phyloP scores from a whole-genome alignment of 1,140 invertebrate species.

The Cotesia glomerata region DNA sequence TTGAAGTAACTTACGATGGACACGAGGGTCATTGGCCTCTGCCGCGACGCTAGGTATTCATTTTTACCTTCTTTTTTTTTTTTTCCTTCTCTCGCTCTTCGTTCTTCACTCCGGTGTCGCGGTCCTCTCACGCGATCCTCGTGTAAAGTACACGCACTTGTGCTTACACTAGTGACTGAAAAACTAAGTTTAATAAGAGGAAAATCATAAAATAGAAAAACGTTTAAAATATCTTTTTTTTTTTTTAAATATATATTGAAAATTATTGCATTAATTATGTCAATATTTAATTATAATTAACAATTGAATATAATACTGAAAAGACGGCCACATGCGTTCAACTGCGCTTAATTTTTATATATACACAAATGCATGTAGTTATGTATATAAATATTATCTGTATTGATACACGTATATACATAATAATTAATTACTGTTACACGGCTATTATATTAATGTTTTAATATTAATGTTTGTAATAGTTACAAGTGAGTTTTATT shows the following conservation, averaged over 20 bases:
- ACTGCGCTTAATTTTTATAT: not conserved
- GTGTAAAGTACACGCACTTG: not conserved
- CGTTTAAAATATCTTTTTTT: no score
- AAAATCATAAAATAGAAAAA: not conserved
- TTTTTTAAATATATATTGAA: not conserved
- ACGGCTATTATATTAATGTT: not conserved
- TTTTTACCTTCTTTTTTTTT: slow-evolving; percentile 1
- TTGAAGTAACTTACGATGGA: not conserved
- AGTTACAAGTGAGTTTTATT: not conserved
- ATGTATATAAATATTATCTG: slow-evolving; percentile 4
- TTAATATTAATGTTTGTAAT: not conserved
- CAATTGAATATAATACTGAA: no score
- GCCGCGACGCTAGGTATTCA: not conserved
- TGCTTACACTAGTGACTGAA: not conserved
- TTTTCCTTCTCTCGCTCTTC: not conserved
- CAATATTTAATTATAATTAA: not conserved
- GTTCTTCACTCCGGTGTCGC: not conserved
- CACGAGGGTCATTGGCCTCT: slow-evolving; percentile 15
- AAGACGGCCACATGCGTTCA: not conserved
- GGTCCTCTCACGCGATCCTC: slow-evolving; percentile 5
- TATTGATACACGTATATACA: slow-evolving; percentile 7
- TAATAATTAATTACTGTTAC: slow-evolving; percentile 10
- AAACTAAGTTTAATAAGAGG: not conserved
- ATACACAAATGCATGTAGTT: slow-evolving; percentile 8
- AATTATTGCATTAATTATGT: not conserved